These are phyloP conservation scores for Tanypteryx hageni DNA, from an alignment of 2,888 invertebrate species.

Conservation along the genomic window DNA sequence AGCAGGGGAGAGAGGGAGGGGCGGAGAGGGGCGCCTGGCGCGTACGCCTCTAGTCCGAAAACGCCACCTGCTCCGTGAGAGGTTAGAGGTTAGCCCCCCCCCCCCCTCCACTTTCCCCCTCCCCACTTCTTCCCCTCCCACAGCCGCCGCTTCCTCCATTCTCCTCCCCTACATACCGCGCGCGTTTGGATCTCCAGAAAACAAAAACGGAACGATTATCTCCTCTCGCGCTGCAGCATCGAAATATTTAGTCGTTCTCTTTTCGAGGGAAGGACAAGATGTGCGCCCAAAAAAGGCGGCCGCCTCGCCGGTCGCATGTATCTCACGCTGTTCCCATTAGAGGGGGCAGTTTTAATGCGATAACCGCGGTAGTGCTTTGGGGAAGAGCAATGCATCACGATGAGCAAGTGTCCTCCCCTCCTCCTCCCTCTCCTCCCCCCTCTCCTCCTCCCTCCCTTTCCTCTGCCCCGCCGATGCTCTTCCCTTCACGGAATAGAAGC, in stretches of 20 bases:
- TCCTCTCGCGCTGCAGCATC: neutral
- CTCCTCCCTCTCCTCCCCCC: neutral
- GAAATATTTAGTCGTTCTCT: constrained; percentile 13
- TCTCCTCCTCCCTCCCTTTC: neutral
- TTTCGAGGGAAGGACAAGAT: constrained; percentile 29
- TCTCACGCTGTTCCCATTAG: neutral
- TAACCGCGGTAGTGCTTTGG: neutral
- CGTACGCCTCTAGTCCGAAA: constrained; percentile 43
- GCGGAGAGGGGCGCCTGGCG: neutral
- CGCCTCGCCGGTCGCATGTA: neutral
- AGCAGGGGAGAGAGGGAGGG: neutral
- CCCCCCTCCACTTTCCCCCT: neutral
- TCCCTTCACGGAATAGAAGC: too few relatives aligned
- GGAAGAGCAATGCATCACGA: constrained; percentile 18
- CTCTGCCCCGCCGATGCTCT: neutral
- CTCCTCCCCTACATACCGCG: neutral
- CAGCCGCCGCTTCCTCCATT: neutral
- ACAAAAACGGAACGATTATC: constrained; percentile 13
- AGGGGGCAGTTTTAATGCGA: constrained; percentile 18
- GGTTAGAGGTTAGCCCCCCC: constrained; percentile 21
- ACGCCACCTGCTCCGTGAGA: constrained; percentile 45
- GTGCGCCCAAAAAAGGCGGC: neutral
- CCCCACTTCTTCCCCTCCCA: neutral
- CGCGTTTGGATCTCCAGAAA: neutral
- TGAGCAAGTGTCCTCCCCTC: neutral